phyloP scores from a whole-genome alignment of 2,113 vertebrate species.

The Lasiurus cinereus region DNA sequence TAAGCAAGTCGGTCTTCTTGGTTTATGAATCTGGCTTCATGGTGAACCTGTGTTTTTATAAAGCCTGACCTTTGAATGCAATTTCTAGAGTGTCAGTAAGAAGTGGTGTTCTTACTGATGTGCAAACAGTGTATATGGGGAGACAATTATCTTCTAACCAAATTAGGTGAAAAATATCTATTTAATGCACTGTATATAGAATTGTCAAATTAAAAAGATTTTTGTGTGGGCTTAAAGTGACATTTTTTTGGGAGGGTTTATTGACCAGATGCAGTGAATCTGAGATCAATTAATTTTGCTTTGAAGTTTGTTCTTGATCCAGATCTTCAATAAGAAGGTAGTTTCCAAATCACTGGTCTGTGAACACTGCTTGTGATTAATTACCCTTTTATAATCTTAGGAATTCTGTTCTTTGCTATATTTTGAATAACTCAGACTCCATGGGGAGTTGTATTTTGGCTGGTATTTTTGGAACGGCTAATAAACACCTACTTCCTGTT shows the following conservation, averaged over 20 bases:
- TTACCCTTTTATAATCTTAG: conserved; percentile 90
- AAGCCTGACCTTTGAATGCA: neutral
- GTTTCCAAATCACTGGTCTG: conserved; percentile 90
- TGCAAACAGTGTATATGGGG: neutral
- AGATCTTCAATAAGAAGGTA: conserved; percentile 89
- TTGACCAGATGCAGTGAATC: conserved; percentile 86
- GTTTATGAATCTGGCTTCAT: conserved; percentile 14
- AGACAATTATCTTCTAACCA: neutral
- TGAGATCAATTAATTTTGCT: conserved; percentile 88
- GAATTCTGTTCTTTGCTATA: conserved; percentile 88
- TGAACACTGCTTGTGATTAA: conserved; percentile 91
- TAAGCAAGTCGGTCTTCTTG: neutral
- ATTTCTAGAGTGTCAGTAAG: neutral
- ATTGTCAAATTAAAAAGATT: conserved; percentile 78
- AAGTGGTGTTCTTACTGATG: neutral
- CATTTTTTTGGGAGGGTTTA: conserved; percentile 84
- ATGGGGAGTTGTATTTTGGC: conserved; percentile 90
- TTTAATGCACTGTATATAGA: conserved; percentile 8
- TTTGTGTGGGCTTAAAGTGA: conserved; percentile 72
- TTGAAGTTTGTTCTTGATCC: conserved; percentile 89
- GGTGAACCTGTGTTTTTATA: neutral
- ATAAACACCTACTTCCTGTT: conserved; percentile 91
- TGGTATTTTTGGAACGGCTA: conserved; percentile 91
- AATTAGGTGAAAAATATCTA: conserved; percentile 53
- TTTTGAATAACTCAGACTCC: conserved; percentile 90